Base-by-base conservation (phyloP, 2,113 vertebrate species). In the Stigmatopora nigra region DNA sequence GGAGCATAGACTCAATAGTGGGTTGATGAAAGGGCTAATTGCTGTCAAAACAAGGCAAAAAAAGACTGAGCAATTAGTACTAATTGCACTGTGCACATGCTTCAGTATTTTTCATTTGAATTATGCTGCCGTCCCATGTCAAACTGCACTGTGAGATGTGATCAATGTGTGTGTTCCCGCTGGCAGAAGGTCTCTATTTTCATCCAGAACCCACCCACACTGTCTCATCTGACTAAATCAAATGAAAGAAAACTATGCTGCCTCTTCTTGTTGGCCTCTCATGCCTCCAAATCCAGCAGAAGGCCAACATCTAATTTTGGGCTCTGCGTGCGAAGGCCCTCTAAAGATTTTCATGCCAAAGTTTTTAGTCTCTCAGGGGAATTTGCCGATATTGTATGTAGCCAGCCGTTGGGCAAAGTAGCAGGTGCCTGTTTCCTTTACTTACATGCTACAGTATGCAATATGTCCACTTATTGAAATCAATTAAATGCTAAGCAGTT, bases 381-480 rank as follows among this genome's bases (percentile, higher is more conserved):
- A 65, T 82, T 88, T 88, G 89, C 1, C 6, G 9, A 41, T 41
- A 41, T 41, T 41, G 38, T 88, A 81, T 87, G 84, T 82, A 81
- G 83, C 74, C 76, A 81, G 83, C 74, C 76, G 83, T 57, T 68
- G 15, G 0, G 56, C 73, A 76, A 75, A 78, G 77, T 71, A 87
- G 78, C 92, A 95, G 93, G 92, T 94, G 92, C 86, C 82, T 82
- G 68, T 78, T 88, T 90, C 85, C 84, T 86, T 91, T 89, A 91
- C 84, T 71, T 81, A 79, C 76, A 71, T 77, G 80, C 84, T 86
- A 81, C 73, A 86, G 88, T 86, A 86, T 78, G 87, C 84, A 72
- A 78, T 60, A 63, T 65, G 75, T 31, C 3, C 25, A 31, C 25
- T 31, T 31, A 31, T 31, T 31, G 25, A 31, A 31, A 31, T 31